phyloP scores from a whole-genome alignment of 2,113 vertebrate genomes.

The Platichthys flesus region DNA sequence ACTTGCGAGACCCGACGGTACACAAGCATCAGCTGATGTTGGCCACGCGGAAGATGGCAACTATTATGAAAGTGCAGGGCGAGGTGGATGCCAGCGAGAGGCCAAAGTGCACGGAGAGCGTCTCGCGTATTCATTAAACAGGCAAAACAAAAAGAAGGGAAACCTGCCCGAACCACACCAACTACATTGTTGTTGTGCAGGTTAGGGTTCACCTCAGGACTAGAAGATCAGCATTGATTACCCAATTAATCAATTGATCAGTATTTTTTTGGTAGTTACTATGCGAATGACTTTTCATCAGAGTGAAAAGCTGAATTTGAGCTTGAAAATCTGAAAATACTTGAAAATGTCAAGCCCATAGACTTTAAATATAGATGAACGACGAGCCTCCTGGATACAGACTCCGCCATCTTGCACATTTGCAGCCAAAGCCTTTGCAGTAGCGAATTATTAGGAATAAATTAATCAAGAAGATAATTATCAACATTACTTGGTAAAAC shows the following conservation, averaged over 20 bases:
- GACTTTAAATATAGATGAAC: too few species aligned
- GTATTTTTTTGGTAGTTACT: too few species aligned
- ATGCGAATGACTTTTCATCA: too few species aligned
- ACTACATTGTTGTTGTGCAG: not conserved
- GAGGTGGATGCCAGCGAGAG: not conserved
- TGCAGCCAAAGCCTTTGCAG: too few species aligned
- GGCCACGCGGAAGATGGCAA: conserved; percentile 24
- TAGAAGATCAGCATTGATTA: too few species aligned
- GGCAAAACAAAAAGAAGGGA: conserved; percentile 1
- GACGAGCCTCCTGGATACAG: too few species aligned
- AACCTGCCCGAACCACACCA: not conserved
- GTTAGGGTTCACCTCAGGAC: not conserved
- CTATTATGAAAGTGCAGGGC: conserved; percentile 15
- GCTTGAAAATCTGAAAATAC: too few species aligned
- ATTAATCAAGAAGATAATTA: too few species aligned
- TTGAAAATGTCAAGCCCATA: too few species aligned
- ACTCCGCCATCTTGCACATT: too few species aligned
- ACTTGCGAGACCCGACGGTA: not conserved
- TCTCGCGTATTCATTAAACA: conserved; percentile 27
- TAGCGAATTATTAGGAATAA: too few species aligned
- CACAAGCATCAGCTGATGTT: conserved; percentile 25
- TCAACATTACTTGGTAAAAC: not conserved
- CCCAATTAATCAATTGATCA: not conserved
- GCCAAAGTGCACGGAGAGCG: conserved; percentile 26
- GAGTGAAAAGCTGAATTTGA: too few species aligned